Evolutionary conservation across 2,888 invertebrate genomes (phyloP).

Genomic region (Heliconius cydno): DNA sequence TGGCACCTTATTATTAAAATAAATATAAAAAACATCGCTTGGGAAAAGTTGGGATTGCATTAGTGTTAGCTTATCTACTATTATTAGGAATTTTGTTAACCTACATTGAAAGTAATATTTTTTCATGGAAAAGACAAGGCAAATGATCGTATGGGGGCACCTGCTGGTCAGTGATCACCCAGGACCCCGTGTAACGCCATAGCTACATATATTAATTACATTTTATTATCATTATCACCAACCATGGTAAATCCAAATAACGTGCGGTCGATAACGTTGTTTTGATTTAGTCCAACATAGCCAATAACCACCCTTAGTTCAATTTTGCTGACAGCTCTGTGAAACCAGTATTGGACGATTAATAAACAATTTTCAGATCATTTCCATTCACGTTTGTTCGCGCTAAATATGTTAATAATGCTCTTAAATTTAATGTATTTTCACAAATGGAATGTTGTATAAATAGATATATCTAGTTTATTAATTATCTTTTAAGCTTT

Average conservation of each 20-base stretch:
- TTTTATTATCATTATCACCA: not conserved
- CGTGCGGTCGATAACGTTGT: not conserved
- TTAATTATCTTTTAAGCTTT: too few species aligned
- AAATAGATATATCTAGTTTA: not conserved
- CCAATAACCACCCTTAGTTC: not conserved
- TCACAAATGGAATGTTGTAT: not conserved
- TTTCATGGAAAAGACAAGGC: too few species aligned
- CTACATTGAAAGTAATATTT: too few species aligned
- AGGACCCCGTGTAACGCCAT: too few species aligned
- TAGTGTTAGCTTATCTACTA: too few species aligned
- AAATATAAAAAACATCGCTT: too few species aligned
- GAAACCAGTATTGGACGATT: not conserved
- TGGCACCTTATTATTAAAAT: too few species aligned
- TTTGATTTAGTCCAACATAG: not conserved
- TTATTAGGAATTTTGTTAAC: too few species aligned
- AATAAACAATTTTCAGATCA: not conserved
- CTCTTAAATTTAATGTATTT: not conserved
- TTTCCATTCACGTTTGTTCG: not conserved
- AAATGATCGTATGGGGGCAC: too few species aligned
- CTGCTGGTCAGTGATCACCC: too few species aligned
- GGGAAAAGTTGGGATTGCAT: too few species aligned
- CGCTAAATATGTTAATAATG: not conserved
- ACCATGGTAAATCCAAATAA: not conserved
- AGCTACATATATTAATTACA: not conserved
- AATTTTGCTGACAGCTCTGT: conserved; percentile 8